phyloP scores from a whole-genome alignment of 2,888 invertebrate genomes.

The Tipula unca region DNA sequence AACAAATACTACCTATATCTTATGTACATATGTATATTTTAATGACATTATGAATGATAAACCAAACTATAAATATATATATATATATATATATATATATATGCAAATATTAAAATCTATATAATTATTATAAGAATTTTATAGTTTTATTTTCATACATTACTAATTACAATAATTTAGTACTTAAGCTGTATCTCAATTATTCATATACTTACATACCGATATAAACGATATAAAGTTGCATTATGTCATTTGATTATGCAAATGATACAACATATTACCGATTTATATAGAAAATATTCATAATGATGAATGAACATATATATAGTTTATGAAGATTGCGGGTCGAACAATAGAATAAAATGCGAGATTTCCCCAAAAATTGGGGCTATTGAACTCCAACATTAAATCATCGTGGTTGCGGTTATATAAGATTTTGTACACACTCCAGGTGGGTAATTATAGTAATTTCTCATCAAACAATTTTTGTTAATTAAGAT shows the following conservation, averaged over 20 bases:
- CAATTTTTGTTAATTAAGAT: background rate
- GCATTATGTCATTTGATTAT: background rate
- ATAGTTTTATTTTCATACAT: background rate
- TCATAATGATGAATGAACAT: too few relatives aligned
- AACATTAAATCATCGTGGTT: background rate
- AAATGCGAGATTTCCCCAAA: background rate
- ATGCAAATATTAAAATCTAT: background rate
- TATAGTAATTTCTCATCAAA: background rate
- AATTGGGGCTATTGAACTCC: background rate
- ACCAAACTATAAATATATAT: too few relatives aligned
- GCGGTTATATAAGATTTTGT: background rate
- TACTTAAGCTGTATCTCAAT: background rate
- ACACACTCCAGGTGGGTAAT: background rate
- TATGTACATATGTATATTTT: background rate
- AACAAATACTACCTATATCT: background rate
- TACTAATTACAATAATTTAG: background rate
- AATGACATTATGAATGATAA: background rate
- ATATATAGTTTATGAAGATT: background rate
- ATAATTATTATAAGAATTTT: background rate
- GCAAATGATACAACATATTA: background rate
- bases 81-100: too few relatives aligned
- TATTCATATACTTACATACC: too few relatives aligned
- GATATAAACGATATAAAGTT: too few relatives aligned
- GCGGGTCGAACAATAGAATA: background rate
- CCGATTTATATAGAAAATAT: too few relatives aligned